Evolutionary conservation across 2,113 vertebrate species (phyloP).

Genomic region (Hippocampus guttulatus): DNA sequence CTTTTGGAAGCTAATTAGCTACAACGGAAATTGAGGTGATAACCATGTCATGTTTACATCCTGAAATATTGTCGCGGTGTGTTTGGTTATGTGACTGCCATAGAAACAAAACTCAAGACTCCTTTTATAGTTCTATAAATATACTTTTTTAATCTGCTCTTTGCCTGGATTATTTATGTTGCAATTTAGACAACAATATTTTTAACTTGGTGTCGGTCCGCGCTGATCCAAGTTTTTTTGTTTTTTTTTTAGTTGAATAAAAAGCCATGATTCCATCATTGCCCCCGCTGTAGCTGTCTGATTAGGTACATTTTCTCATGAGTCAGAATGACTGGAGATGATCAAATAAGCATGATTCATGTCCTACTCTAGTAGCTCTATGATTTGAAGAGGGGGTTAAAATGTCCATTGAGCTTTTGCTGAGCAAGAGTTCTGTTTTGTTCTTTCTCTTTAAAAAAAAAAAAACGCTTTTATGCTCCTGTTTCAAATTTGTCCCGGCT

Average conservation of each 20-base stretch:
- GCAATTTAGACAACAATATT: background rate
- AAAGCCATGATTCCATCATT: background rate
- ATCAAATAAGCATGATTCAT: conserved; percentile 14
- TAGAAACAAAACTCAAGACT: background rate
- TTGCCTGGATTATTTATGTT: background rate
- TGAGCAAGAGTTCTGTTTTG: conserved; percentile 16
- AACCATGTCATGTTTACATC: conserved; percentile 39
- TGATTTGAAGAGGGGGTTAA: conserved; percentile 15
- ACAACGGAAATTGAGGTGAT: conserved; percentile 36
- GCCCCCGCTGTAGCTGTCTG: background rate
- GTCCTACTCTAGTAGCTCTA: background rate
- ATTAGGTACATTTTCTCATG: conserved; percentile 1
- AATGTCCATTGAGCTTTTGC: conserved; percentile 14
- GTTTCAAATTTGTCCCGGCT: conserved; percentile 18
- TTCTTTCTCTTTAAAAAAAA: background rate
- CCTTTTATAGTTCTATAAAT: background rate
- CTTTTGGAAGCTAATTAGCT: conserved; percentile 51
- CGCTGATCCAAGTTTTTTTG: background rate
- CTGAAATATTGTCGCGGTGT: conserved; percentile 22
- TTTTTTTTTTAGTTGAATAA: no score
- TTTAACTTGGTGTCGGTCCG: background rate
- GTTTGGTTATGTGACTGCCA: background rate
- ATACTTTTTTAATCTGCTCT: background rate
- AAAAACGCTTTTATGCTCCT: conserved; percentile 10
- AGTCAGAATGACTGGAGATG: conserved; percentile 2